Evolutionary conservation across 1,140 invertebrate genomes (phyloP), one percentile per base, ranked within the genome.

Genomic region (Lepidurus couesii): DNA sequence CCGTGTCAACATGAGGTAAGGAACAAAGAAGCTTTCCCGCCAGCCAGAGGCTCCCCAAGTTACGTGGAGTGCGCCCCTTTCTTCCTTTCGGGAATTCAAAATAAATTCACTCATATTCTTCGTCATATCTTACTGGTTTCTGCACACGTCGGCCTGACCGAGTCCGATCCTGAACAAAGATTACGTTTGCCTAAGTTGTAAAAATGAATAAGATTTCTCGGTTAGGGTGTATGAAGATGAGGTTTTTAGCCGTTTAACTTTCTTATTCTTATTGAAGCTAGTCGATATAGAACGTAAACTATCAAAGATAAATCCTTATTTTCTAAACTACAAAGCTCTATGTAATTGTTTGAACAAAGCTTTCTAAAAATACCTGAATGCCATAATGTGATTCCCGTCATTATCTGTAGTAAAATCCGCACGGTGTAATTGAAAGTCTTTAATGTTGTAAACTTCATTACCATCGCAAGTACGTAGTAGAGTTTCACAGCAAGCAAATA

Each of bases 311-410:
- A 47, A 10, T 47, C 45, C 16, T 9, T 9, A 47, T 16, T 47
- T 47, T 47, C 45, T 47, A 47, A 47, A 47, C 45, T 47, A 16
- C 45, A 47, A 47, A 47, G 45, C 45, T 47, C 45, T 47, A 47
- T 1, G 1, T 47, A 47, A 16, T 47, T 47, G 16, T 47, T 47
- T 47, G 45, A 47, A 47, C 45, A 47, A 47, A 10, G 2, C 45
- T 9, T 47, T 47, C 45, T 47, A 16, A 47, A 47, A 47, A 10
- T 47, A 47, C 45, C 45, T 47, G 45, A 16, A 47, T 47, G 45
- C 45, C 45, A 47, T 47, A 47, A 47, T 47, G 45, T 1, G 45
- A 47, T 9, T 47, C 1, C 45, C 45, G 45, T 47, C 45, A 16
- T 47, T 9, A 47, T 47, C 1, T 10, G 45, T 47, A 16, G 9